phyloP scores from a whole-genome alignment of 2,797 vertebrate genomes.

The Martes flavigula region DNA sequence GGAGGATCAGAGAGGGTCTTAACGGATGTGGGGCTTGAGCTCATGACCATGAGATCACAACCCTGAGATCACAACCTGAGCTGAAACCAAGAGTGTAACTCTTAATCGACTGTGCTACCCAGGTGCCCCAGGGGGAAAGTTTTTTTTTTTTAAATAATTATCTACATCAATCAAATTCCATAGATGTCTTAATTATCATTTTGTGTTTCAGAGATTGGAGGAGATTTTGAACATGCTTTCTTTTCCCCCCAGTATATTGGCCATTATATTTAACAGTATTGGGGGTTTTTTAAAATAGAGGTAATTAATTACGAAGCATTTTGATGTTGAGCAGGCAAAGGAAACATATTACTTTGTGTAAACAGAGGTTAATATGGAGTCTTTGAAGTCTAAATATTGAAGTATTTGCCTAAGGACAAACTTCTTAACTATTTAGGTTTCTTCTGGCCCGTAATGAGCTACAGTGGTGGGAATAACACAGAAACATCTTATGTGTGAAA shows the following conservation, averaged over 20 bases:
- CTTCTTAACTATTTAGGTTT: conserved; percentile 70
- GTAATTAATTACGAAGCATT: conserved; percentile 64
- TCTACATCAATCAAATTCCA: neutral
- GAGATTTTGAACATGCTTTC: conserved; percentile 4
- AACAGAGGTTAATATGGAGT: conserved; percentile 69
- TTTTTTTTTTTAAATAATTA: neutral
- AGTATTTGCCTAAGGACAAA: conserved; percentile 73
- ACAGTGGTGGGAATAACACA: neutral
- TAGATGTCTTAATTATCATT: neutral
- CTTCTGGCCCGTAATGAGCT: conserved; percentile 69
- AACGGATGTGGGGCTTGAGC: neutral
- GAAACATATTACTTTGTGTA: conserved; percentile 69
- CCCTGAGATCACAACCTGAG: neutral
- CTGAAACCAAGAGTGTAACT: neutral
- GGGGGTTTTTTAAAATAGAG: neutral
- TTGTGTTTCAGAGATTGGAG: neutral
- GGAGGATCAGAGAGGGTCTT: neutral
- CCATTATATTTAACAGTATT: conserved; percentile 57
- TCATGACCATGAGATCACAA: neutral
- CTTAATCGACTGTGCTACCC: neutral
- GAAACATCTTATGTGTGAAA: neutral
- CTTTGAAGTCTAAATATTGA: conserved; percentile 73
- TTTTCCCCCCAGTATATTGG: neutral
- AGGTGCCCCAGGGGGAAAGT: neutral
- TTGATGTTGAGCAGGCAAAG: conserved; percentile 57